Percentiles rank a stretch among this genome's conserved stretches.
Conservation (phyloP, 2,113 vertebrate species). For the Pampusana beccarii region DNA sequence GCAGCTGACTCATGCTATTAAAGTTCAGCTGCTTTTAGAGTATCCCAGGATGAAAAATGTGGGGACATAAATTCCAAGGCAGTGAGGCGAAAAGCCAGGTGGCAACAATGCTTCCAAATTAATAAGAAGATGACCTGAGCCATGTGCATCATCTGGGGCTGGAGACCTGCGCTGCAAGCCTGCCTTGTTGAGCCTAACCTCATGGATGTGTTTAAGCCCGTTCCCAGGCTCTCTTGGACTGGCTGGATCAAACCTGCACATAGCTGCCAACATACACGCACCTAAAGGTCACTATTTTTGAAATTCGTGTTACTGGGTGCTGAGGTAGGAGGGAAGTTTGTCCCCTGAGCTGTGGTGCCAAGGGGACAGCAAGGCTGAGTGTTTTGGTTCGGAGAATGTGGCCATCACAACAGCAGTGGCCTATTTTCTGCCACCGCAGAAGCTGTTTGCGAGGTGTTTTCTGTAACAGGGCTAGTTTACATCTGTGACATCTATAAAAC, state of each 20-base stretch:
- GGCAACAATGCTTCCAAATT: not conserved
- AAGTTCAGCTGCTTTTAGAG: not conserved
- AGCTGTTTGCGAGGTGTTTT: not conserved
- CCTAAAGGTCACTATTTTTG: not conserved
- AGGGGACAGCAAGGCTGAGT: not conserved
- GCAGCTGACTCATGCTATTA: not conserved
- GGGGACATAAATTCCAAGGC: not conserved
- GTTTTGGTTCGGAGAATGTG: not conserved
- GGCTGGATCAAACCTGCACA: not conserved
- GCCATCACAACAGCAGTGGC: not conserved
- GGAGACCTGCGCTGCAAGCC: not conserved
- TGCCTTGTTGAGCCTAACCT: not conserved
- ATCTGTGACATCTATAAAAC: not conserved
- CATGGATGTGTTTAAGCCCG: not conserved
- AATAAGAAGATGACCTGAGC: not conserved
- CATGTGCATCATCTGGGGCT: not conserved
- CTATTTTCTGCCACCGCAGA: not conserved
- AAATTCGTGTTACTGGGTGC: not conserved
- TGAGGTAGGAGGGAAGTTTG: not conserved
- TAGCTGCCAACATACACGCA: fast-evolving
- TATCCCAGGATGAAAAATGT: not conserved
- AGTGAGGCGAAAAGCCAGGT: not conserved
- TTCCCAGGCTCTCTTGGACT: not conserved
- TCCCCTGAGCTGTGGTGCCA: not conserved
- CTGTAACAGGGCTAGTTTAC: not conserved